These are phyloP conservation scores for Dipodomys spectabilis DNA, from an alignment of 2,113 vertebrate genomes.

Conservation along the genomic window DNA sequence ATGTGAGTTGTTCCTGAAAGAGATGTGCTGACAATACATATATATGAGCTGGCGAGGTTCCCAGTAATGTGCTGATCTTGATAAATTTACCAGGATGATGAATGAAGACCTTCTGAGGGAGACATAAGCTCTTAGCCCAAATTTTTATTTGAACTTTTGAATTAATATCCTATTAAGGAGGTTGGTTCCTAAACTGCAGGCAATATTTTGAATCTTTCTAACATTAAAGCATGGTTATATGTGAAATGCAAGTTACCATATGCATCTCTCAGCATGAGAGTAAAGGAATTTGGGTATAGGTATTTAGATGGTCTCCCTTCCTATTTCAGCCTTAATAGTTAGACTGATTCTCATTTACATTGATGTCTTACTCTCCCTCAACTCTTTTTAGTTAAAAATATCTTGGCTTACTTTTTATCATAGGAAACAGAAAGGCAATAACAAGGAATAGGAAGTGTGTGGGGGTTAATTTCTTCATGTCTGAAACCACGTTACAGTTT, in stretches of 20 bases:
- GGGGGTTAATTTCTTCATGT: neutral
- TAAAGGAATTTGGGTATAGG: neutral
- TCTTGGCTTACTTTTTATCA: neutral
- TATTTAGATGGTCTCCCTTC: neutral
- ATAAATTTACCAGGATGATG: conserved; percentile 26
- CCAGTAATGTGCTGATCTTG: neutral
- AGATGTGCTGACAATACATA: conserved; percentile 29
- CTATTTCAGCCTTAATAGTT: neutral
- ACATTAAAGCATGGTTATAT: neutral
- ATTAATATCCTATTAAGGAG: conserved; percentile 11
- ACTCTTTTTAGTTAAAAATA: neutral
- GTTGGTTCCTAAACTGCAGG: neutral
- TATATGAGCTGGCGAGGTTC: neutral
- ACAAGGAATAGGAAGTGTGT: neutral
- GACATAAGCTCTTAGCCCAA: neutral
- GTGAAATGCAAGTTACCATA: neutral
- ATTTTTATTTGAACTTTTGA: conserved; percentile 54
- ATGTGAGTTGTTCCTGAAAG: conserved; percentile 6
- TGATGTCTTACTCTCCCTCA: neutral
- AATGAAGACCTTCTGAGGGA: conserved; percentile 36
- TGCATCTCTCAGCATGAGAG: neutral
- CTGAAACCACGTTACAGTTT: neutral
- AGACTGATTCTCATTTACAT: neutral
- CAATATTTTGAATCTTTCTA: neutral
- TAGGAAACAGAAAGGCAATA: neutral